Evolutionary conservation across 2,888 invertebrate species (phyloP).

Genomic region (Pristionchus maxplancki): DNA sequence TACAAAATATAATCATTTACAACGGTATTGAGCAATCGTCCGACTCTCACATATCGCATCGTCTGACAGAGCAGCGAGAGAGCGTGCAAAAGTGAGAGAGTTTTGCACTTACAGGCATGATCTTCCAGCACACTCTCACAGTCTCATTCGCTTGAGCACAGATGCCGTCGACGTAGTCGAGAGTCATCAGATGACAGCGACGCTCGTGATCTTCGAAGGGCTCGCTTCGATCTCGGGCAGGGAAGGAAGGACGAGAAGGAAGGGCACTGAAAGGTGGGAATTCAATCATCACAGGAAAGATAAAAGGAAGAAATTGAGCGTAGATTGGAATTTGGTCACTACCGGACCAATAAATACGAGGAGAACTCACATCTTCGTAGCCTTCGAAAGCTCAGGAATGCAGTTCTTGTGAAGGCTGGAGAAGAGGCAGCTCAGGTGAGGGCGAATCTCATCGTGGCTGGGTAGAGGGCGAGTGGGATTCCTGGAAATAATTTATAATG

Average conservation of each 20-base stretch:
- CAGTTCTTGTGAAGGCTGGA: not conserved
- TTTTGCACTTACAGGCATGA: too few species aligned
- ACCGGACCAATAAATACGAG: too few species aligned
- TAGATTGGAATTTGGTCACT: too few species aligned
- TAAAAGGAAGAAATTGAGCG: too few species aligned
- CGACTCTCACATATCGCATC: too few species aligned
- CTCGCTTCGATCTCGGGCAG: not conserved
- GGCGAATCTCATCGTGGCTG: not conserved
- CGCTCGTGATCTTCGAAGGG: not conserved
- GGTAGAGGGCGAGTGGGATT: not conserved
- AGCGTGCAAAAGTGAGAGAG: not conserved
- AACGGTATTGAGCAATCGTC: too few species aligned
- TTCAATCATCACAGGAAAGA: too few species aligned
- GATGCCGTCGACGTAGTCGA: not conserved
- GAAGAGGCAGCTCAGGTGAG: not conserved
- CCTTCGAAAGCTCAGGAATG: not conserved
- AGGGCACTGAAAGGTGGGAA: not conserved
- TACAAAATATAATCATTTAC: too few species aligned
- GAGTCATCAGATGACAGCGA: not conserved
- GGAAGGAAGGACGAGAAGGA: not conserved
- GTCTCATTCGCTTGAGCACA: not conserved
- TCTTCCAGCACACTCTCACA: too few species aligned
- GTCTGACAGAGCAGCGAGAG: too few species aligned
- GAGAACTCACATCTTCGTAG: not conserved
- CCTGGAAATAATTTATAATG: not conserved